phyloP scores from a whole-genome alignment of 2,888 invertebrate genomes.

The Strigamia crassipes region DNA sequence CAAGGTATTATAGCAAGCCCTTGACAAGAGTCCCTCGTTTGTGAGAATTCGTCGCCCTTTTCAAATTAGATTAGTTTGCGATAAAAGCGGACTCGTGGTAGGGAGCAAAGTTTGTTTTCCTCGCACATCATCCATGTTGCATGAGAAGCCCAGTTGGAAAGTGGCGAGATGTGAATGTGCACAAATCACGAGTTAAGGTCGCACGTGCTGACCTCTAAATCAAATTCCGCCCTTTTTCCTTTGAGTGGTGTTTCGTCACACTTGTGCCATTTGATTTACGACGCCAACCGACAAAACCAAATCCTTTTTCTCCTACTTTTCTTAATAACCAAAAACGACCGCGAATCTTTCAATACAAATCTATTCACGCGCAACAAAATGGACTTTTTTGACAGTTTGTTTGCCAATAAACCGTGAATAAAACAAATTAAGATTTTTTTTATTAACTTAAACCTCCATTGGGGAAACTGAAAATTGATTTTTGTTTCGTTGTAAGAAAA shows the following conservation, averaged over 20 bases:
- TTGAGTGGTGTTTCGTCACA: background rate
- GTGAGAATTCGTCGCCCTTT: conserved; percentile 23
- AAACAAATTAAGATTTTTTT: too few relatives aligned
- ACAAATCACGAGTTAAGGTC: conserved; percentile 17
- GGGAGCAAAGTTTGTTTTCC: conserved; percentile 2
- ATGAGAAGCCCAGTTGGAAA: conserved; percentile 6
- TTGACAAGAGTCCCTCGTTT: background rate
- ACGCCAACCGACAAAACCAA: background rate
- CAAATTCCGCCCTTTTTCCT: background rate
- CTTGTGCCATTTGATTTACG: background rate
- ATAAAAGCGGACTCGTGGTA: conserved; percentile 20
- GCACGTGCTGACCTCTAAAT: conserved; percentile 14
- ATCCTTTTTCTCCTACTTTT: background rate
- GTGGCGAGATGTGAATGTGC: conserved; percentile 8
- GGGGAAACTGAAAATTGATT: background rate
- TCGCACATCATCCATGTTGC: conserved; percentile 18
- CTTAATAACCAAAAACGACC: background rate
- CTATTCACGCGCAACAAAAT: too few relatives aligned
- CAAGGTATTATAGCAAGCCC: background rate
- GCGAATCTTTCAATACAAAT: too few relatives aligned
- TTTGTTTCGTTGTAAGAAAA: background rate
- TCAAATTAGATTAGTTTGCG: conserved; percentile 35
- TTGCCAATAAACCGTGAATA: too few relatives aligned
- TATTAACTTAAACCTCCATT: too few relatives aligned
- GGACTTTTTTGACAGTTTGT: too few relatives aligned